Evolutionary conservation across 2,113 vertebrate species (phyloP), one percentile per base, ranked within the genome.

Genomic region (Ploceus nigricollis): DNA sequence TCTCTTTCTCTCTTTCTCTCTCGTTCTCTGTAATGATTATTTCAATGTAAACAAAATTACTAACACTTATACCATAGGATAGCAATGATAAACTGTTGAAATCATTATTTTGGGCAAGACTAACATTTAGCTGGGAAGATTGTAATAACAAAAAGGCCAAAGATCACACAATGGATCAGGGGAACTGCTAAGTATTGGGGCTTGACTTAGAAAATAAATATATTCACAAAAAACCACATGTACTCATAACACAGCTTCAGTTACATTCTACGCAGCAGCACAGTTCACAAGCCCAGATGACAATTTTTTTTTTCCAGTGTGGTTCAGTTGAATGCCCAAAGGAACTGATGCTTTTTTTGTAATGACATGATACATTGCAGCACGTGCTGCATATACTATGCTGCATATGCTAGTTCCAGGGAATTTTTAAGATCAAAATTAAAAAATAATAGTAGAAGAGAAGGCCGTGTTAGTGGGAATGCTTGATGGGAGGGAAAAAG

Each of bases 111-210:
- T 75, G 81, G 94, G 93, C 60, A 91, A 87, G 88, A 93, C 82
- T 87, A 94, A 89, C 87, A 70, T 90, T 85, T 94, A 96, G 83
- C 82, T 94, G 94, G 92, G 96, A 95, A 78, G 94, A 94, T 66
- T 91, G 17, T 97, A 94, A 93, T 96, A 96, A 97, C 91, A 97
- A 96, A 97, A 97, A 98, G 98, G 96, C 98, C 98, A 98, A 98
- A 98, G 98, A 98, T 97, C 94, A 95, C 68, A 96, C 15, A 82
- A 93, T 75, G 94, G 97, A 98, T 98, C 98, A 98, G 98, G 97
- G 97, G 98, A 96, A 95, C 92, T 91, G 86, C 94, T 94, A 94
- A 90, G 75, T 95, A 79, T 86, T 93, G 96, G 96, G 94, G 96
- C 97, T 97, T 97, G 95, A 93, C 72, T 45, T 95, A 90, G 75